Conservation (phyloP, 1,140 invertebrate genomes). For the Parapsyche elsis region DNA sequence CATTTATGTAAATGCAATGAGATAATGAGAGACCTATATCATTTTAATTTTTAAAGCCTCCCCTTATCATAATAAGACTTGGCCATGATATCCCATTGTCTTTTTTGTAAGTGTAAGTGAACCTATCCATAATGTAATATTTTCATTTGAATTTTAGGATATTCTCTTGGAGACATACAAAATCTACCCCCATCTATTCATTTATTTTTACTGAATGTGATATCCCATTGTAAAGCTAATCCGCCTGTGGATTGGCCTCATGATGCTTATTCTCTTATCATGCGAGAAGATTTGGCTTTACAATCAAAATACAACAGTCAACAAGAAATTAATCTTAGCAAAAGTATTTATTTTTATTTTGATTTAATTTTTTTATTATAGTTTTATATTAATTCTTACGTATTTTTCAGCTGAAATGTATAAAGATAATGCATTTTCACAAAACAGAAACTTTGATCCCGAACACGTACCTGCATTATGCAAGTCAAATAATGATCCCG, state of each 20-base stretch:
- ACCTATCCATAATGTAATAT: background rate
- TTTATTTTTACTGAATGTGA: slow-evolving; percentile 78
- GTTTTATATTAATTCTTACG: background rate
- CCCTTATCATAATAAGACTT: background rate
- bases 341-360: slow-evolving; percentile 13
- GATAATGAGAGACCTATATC: too few relatives aligned
- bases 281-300: slow-evolving; percentile 80
- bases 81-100: background rate
- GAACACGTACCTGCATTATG: slow-evolving; percentile 45
- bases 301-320: slow-evolving; percentile 61
- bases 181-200: slow-evolving; percentile 80
- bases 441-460: slow-evolving; percentile 58
- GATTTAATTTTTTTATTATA: background rate
- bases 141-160: slow-evolving; percentile 61
- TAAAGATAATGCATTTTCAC: slow-evolving; percentile 58
- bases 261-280: slow-evolving; percentile 82
- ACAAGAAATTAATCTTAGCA: background rate
- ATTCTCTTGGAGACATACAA: slow-evolving; percentile 78
- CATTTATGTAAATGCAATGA: too few relatives aligned
- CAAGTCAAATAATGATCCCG: slow-evolving; percentile 58
- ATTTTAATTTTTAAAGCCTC: too few relatives aligned
- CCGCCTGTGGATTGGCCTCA: slow-evolving; percentile 83
- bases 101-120: background rate
- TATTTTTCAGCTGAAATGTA: slow-evolving; percentile 29
- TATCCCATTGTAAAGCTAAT: slow-evolving; percentile 78